Conservation (phyloP, 2,888 invertebrate species). For the Eristalis intricaria region DNA sequence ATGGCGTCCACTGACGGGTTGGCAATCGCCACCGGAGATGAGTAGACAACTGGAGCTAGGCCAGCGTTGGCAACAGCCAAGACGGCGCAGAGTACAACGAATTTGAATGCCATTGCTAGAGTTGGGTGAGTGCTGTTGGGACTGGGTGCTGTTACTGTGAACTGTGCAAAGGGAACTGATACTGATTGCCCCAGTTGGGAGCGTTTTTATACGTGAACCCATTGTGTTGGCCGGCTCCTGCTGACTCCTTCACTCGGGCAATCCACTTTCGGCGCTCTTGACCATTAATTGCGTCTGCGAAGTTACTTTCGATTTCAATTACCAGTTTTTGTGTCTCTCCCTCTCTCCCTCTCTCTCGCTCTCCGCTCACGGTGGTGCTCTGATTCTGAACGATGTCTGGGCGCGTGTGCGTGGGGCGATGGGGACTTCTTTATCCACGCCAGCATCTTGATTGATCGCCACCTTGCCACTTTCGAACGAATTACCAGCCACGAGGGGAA, state of each 20-base stretch:
- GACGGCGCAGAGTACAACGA: conserved; percentile 84
- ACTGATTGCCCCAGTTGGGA: conserved; percentile 15
- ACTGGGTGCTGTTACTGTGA: conserved; percentile 46
- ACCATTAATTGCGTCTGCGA: conserved; percentile 52
- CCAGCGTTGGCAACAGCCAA: conserved; percentile 86
- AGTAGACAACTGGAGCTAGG: conserved; percentile 75
- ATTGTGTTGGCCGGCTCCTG: conserved; percentile 12
- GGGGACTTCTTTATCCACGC: conserved; percentile 9
- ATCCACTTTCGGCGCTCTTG: conserved; percentile 60
- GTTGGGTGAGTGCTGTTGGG: conserved; percentile 30
- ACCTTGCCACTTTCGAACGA: conserved; percentile 23
- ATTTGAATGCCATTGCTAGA: conserved; percentile 80
- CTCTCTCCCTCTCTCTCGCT: background rate
- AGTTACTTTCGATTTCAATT: conserved; percentile 65
- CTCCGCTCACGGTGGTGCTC: conserved; percentile 12
- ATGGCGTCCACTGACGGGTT: conserved; percentile 77
- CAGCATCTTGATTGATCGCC: conserved; percentile 59
- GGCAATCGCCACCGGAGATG: conserved; percentile 75
- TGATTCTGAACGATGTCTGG: conserved; percentile 11
- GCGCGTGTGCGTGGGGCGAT: background rate
- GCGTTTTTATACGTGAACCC: conserved; percentile 51
- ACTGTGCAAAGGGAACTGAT: conserved; percentile 59
- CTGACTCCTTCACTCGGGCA: conserved; percentile 33
- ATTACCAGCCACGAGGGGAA: conserved; percentile 22
- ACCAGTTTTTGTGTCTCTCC: conserved; percentile 13